Conservation (phyloP, 2,888 invertebrate species). For the Perithous albicinctus region DNA sequence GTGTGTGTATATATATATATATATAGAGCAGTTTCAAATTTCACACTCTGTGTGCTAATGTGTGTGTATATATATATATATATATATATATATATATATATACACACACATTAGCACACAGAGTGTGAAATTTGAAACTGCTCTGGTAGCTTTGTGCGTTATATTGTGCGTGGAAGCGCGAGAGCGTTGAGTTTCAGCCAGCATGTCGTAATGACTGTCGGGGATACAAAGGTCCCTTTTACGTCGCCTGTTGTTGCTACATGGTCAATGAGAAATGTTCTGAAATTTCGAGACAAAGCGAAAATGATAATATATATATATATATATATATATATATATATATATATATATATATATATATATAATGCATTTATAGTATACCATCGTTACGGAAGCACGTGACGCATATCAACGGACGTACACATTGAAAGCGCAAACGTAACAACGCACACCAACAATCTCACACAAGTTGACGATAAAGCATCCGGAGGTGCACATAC, state of each 20-base stretch:
- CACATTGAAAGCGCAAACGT: constrained; percentile 34
- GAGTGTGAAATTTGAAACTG: constrained; percentile 48
- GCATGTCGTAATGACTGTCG: constrained; percentile 55
- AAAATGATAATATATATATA: too few species aligned
- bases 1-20: constrained; percentile 21
- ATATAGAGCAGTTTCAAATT: constrained; percentile 33
- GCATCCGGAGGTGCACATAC: constrained; percentile 57
- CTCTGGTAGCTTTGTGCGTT: constrained; percentile 45
- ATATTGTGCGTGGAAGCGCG: constrained; percentile 38
- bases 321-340: constrained; percentile 24
- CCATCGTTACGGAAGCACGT: constrained; percentile 50
- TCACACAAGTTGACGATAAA: constrained; percentile 52
- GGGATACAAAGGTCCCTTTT: constrained; percentile 48
- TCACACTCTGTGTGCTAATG: constrained; percentile 40
- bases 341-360: background rate
- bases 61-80: constrained; percentile 3
- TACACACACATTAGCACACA: constrained; percentile 29
- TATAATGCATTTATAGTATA: constrained; percentile 1
- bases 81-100: constrained; percentile 5
- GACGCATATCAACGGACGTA: constrained; percentile 52
- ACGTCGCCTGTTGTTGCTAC: constrained; percentile 7
- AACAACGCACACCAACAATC: constrained; percentile 10
- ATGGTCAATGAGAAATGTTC: constrained; percentile 6
- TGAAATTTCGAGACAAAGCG: constrained; percentile 16
- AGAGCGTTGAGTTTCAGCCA: constrained; percentile 35